Evolutionary conservation across 1,140 invertebrate genomes (phyloP).

Genomic region (Pseudobourletiella spinata): DNA sequence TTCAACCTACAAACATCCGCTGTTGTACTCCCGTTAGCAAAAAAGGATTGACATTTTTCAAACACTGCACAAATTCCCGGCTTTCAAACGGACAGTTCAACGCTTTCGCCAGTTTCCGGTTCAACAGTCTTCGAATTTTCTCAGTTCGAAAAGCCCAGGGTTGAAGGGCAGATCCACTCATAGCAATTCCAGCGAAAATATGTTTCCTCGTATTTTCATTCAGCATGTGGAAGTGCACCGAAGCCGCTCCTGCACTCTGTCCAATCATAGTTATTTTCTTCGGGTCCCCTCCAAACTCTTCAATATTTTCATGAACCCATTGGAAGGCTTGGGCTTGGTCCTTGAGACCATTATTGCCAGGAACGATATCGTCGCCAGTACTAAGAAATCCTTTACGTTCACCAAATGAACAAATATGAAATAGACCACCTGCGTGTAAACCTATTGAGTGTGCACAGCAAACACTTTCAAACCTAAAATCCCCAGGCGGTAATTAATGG

Average conservation of each 20-base stretch:
- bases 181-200: not conserved
- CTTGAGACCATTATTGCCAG: not conserved
- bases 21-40: no score
- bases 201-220: not conserved
- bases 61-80: no score
- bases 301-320: not conserved
- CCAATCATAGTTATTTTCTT: not conserved
- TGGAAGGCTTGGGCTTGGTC: not conserved
- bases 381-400: slow-evolving; percentile 1
- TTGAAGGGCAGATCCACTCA: not conserved
- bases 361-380: not conserved
- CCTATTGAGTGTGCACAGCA: no score
- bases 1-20: not conserved
- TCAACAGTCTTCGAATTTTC: no score
- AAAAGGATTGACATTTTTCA: no score
- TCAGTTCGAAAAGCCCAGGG: not conserved
- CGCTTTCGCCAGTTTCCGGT: no score
- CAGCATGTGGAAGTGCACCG: not conserved
- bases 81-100: no score
- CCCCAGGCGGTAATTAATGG: slow-evolving; percentile 36
- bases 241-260: not conserved
- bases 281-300: not conserved
- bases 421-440: no score
- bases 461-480: no score
- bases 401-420: no score